These are phyloP conservation scores for Zygogramma bicolorata DNA, from an alignment of 2,888 invertebrate species.

Conservation along the genomic window DNA sequence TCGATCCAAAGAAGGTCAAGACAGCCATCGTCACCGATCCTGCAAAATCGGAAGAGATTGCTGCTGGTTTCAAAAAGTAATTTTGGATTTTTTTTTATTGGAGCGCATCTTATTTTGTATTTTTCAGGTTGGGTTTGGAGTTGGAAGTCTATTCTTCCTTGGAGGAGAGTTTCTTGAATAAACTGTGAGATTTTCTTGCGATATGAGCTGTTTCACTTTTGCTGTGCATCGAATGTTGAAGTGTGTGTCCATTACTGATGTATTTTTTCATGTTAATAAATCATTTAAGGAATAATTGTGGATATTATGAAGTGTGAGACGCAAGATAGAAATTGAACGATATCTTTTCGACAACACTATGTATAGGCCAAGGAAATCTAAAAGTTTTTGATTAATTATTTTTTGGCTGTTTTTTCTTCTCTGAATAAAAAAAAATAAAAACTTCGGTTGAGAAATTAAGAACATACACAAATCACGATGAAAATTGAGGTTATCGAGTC, in stretches of 20 bases:
- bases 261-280: constrained; percentile 2
- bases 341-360: too few relatives aligned
- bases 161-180: constrained; percentile 75
- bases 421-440: too few relatives aligned
- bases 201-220: background rate
- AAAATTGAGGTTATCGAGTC: too few relatives aligned
- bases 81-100: background rate
- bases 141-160: constrained; percentile 72
- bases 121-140: constrained; percentile 72
- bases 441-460: too few relatives aligned
- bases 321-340: too few relatives aligned
- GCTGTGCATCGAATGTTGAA: background rate
- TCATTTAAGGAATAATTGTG: too few relatives aligned
- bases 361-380: too few relatives aligned
- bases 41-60: constrained; percentile 77
- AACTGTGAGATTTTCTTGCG: constrained; percentile 45
- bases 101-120: constrained; percentile 30
- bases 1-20: constrained; percentile 72
- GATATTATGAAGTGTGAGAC: too few relatives aligned
- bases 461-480: too few relatives aligned
- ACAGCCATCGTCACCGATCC: constrained; percentile 85
- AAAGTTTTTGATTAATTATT: too few relatives aligned
- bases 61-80: constrained; percentile 76
- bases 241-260: background rate
- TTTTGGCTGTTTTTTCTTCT: too few relatives aligned